These are phyloP conservation scores for Apeira syringaria DNA, from an alignment of 2,888 invertebrate species.

Conservation along the genomic window DNA sequence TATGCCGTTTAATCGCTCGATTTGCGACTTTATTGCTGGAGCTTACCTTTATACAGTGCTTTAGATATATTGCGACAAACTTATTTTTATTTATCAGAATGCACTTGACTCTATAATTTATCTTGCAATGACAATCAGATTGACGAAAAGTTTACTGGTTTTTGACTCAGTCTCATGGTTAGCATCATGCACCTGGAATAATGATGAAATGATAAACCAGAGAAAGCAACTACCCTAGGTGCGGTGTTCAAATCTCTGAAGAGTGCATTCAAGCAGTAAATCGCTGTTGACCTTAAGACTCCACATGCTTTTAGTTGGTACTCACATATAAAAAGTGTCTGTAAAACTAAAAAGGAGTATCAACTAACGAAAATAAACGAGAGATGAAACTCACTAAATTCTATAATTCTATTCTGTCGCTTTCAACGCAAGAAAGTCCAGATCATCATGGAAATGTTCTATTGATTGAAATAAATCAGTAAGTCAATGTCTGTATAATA, in stretches of 20 bases:
- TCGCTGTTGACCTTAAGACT: too few relatives aligned
- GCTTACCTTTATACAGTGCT: conserved; percentile 37
- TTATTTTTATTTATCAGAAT: conserved; percentile 16
- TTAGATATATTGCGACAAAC: conserved; percentile 28
- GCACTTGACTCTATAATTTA: background rate
- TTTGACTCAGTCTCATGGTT: too few relatives aligned
- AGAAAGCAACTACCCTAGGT: too few relatives aligned
- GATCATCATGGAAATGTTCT: conserved; percentile 8
- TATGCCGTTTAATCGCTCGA: conserved; percentile 78
- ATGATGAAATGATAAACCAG: too few relatives aligned
- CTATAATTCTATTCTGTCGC: background rate
- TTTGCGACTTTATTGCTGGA: conserved; percentile 68
- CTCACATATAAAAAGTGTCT: too few relatives aligned
- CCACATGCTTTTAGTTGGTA: too few relatives aligned
- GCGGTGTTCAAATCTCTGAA: too few relatives aligned
- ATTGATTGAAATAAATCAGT: conserved; percentile 57
- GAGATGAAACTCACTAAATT: background rate
- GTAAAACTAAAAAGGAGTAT: too few relatives aligned
- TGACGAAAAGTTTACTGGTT: background rate
- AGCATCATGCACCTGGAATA: too few relatives aligned
- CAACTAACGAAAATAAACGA: too few relatives aligned
- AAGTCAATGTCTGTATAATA: conserved; percentile 64
- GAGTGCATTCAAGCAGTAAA: too few relatives aligned
- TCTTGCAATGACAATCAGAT: background rate
- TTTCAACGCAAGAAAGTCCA: background rate